Evolutionary conservation across 2,797 vertebrate species (phyloP).

Genomic region (Alectoris magna): DNA sequence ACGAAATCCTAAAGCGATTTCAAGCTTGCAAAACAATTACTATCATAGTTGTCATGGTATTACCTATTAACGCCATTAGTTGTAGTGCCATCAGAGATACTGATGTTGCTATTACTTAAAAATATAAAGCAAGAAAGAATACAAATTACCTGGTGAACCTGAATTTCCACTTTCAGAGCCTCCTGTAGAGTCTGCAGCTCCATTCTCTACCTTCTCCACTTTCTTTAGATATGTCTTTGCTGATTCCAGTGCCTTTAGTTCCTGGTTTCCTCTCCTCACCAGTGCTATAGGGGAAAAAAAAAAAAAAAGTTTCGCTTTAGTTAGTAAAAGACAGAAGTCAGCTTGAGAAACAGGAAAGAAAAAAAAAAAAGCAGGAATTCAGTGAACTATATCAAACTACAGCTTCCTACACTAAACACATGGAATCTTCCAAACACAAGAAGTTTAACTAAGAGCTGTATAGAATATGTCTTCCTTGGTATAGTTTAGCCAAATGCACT

Average conservation of each 20-base stretch:
- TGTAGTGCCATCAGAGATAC: not conserved
- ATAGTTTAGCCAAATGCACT: constrained; percentile 4
- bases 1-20: constrained; percentile 23
- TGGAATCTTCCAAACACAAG: not conserved
- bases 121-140: not conserved
- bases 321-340: not conserved
- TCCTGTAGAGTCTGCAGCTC: constrained; percentile 99
- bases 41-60: not conserved
- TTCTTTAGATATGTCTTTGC: constrained; percentile 77
- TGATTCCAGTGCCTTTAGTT: constrained; percentile 80
- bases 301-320: constrained; percentile 49
- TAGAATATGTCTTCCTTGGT: constrained; percentile 17
- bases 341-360: not conserved
- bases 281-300: constrained; percentile 52
- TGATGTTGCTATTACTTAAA: not conserved
- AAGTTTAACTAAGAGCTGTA: not conserved
- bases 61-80: constrained; percentile 8
- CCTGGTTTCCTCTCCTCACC: constrained; percentile 74
- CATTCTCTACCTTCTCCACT: constrained; percentile 95
- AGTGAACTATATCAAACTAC: not conserved
- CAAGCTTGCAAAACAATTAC: constrained; percentile 3
- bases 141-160: constrained; percentile 95
- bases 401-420: constrained; percentile 12
- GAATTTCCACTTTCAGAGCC: constrained; percentile 99
- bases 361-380: not conserved